phyloP scores from a whole-genome alignment of 2,797 vertebrate species.

The Peromyscus eremicus region DNA sequence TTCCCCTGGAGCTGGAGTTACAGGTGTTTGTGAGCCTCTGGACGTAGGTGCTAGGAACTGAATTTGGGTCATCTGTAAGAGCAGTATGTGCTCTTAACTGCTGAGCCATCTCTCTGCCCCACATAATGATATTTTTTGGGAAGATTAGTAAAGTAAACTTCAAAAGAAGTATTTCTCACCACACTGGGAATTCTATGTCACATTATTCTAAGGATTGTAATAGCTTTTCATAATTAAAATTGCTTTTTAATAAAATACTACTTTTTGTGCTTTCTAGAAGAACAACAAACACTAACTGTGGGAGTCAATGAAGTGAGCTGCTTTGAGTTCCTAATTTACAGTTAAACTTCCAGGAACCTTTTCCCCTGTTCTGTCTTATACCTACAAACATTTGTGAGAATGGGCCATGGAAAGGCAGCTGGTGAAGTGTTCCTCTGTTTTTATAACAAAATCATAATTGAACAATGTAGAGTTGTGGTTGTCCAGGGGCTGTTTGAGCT shows the following conservation, averaged over 20 bases:
- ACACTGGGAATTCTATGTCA: neutral
- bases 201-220: neutral
- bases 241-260: neutral
- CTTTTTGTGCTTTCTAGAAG: conserved; percentile 9
- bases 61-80: neutral
- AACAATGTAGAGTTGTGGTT: neutral
- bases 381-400: neutral
- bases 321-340: neutral
- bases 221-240: neutral
- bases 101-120: neutral
- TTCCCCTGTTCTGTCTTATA: neutral
- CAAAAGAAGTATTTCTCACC: neutral
- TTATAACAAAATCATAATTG: neutral
- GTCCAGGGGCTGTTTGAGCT: neutral
- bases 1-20: neutral
- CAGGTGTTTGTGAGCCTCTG: neutral
- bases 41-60: neutral
- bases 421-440: neutral
- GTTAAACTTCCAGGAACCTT: neutral
- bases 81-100: neutral
- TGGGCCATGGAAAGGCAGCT: neutral
- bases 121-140: neutral
- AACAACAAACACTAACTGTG: neutral
- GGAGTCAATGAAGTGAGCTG: neutral
- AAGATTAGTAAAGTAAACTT: neutral